Base-by-base conservation (phyloP, 2,113 vertebrate species). In the Capra hircus region DNA sequence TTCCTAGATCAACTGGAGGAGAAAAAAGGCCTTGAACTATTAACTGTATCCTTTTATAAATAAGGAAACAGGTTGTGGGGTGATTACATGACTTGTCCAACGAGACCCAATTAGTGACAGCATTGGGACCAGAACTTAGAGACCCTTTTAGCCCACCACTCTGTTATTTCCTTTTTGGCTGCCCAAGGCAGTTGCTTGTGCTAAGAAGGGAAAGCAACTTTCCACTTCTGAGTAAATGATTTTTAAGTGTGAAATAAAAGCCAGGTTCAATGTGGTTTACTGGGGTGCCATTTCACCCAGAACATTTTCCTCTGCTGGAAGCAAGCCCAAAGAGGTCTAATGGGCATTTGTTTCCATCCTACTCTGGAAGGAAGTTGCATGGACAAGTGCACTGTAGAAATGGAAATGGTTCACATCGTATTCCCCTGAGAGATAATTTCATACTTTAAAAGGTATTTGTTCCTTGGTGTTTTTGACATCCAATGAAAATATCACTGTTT, bases 151-250 rank as follows among this genome's bases (percentile, higher is more conserved):
- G 36, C 27, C 12, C 27, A 57, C 19, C 33, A 19, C 7, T 10
- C 43, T 45, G 36, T 27, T 94, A 23, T 59, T 77, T 71, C 27
- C 92, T 62, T n/a, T 86, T 78, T 48, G 52, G 57, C 52, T 85
- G 40, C 28, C 43, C 74, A 78, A 40, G 57, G 55, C 15, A 53
- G 2, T 45, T 60, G n/a, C 15, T 74, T 92, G 33, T 40, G 7
- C 17, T 91, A 89, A 88, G 84, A 94, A 94, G 92, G 12, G 19
- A 95, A 94, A 92, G 25, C 27, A 36, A 40, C 89, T 95, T 86
- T 43, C 33, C 3, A 84, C 8, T 43, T 28, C 43, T 25, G 33
- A 88, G 40, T 87, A 92, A 83, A 21, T 16, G 12, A 57, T 87
- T 90, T 57, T 94, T 84, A 94, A 84, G 88, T 87, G 84, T 57